Conservation (phyloP, 1,140 invertebrate species). For the Zaprionus lachaisei region DNA sequence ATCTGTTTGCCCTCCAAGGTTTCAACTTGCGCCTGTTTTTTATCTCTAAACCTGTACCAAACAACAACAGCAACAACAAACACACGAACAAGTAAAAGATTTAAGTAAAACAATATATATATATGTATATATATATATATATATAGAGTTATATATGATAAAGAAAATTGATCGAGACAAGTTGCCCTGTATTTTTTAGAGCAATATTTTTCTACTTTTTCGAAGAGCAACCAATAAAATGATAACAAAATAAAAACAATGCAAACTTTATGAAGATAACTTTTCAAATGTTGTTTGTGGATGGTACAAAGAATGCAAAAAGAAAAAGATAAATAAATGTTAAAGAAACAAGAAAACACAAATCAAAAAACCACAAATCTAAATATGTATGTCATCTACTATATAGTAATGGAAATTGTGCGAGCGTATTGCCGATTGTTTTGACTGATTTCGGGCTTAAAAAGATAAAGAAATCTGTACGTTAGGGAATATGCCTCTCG, state of each 20-base stretch:
- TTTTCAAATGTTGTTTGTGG: constrained; percentile 37
- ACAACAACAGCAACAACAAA: constrained; percentile 23
- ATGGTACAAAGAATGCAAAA: constrained; percentile 22
- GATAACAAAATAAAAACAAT: constrained; percentile 13
- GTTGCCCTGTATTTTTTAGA: constrained; percentile 78
- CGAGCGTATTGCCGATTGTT: constrained; percentile 20
- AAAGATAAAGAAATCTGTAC: neutral
- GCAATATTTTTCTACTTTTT: constrained; percentile 80
- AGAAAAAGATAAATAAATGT: constrained; percentile 16
- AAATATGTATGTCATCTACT: neutral
- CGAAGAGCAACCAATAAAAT: constrained; percentile 52
- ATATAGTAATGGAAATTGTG: constrained; percentile 12
- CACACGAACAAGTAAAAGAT: constrained; percentile 39
- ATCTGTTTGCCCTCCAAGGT: constrained; percentile 79
- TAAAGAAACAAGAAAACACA: neutral
- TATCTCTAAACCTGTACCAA: constrained; percentile 73
- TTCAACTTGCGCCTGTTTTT: constrained; percentile 80
- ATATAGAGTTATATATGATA: constrained; percentile 28
- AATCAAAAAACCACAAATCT: constrained; percentile 30
- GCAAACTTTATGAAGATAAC: neutral
- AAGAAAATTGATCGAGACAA: constrained; percentile 30
- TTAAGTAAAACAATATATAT: constrained; percentile 27
- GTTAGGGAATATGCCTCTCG: constrained; percentile 20
- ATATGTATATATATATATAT: constrained; percentile 23
- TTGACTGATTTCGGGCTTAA: constrained; percentile 43